phyloP scores from a whole-genome alignment of 2,797 vertebrate species.

The Pseudomugil gertrudae region DNA sequence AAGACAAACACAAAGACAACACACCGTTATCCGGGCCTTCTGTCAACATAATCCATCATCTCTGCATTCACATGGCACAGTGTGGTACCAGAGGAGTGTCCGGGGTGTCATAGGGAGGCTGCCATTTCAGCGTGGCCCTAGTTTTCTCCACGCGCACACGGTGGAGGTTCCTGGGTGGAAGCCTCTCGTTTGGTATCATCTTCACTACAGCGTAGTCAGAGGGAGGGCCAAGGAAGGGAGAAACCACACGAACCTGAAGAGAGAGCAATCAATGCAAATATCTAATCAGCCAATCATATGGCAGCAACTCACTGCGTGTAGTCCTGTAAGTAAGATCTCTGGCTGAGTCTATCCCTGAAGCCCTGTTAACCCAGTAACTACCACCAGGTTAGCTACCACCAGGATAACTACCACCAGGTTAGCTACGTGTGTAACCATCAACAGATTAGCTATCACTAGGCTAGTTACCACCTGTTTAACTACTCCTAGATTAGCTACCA shows the following conservation, averaged over 20 bases:
- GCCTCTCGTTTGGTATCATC: constrained; percentile 95
- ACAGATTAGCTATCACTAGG: no score
- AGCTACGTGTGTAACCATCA: no score
- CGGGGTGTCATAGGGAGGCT: constrained; percentile 91
- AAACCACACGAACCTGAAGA: constrained; percentile 87
- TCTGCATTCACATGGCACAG: background rate
- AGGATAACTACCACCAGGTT: no score
- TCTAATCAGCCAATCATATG: no score
- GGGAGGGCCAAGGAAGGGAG: constrained; percentile 91
- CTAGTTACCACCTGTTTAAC: no score
- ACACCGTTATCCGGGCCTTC: background rate
- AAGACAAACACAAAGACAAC: background rate
- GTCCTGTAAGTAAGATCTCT: no score
- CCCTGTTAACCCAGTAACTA: no score
- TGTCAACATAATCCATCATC: background rate
- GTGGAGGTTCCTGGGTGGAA: constrained; percentile 95
- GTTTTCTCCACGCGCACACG: constrained; percentile 85
- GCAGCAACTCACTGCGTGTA: no score
- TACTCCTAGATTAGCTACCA: no score
- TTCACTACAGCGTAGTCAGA: constrained; percentile 90
- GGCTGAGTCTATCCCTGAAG: no score
- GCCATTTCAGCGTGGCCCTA: constrained; percentile 91
- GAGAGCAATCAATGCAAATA: background rate
- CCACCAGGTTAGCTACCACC: no score
- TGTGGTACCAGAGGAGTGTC: constrained; percentile 86